Conservation (phyloP, 2,113 vertebrate species). For the Atrichornis clamosus region DNA sequence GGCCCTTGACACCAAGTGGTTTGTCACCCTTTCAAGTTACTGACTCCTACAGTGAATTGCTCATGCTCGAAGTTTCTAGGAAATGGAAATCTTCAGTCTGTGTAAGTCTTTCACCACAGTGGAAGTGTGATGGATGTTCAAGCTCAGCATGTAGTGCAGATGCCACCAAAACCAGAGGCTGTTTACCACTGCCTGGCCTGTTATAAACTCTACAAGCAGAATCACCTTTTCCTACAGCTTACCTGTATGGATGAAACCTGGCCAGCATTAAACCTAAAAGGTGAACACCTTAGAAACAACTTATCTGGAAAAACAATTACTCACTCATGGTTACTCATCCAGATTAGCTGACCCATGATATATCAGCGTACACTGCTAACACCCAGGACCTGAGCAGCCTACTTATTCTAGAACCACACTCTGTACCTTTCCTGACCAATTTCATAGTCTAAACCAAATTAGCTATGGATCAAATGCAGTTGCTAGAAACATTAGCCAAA, state of each 20-base stretch:
- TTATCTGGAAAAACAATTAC: background rate
- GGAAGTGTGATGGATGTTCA: background rate
- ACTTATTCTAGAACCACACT: background rate
- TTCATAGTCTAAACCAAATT: background rate
- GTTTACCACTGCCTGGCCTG: background rate
- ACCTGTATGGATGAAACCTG: background rate
- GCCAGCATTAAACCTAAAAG: background rate
- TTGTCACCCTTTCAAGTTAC: background rate
- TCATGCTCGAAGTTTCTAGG: background rate
- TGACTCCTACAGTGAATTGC: background rate
- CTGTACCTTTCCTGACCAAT: background rate
- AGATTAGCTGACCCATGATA: background rate
- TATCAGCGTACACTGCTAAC: background rate
- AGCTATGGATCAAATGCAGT: background rate
- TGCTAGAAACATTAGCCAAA: background rate
- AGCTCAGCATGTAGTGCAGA: fast-evolving
- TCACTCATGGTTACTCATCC: background rate
- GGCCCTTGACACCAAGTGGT: background rate
- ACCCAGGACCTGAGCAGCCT: background rate
- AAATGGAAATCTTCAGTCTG: background rate
- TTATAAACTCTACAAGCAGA: background rate
- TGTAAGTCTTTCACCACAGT: background rate
- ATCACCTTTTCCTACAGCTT: background rate
- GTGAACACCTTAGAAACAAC: background rate
- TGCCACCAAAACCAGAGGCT: background rate